Base-by-base conservation (phyloP, 2,113 vertebrate genomes). In the Pedionomus torquatus region DNA sequence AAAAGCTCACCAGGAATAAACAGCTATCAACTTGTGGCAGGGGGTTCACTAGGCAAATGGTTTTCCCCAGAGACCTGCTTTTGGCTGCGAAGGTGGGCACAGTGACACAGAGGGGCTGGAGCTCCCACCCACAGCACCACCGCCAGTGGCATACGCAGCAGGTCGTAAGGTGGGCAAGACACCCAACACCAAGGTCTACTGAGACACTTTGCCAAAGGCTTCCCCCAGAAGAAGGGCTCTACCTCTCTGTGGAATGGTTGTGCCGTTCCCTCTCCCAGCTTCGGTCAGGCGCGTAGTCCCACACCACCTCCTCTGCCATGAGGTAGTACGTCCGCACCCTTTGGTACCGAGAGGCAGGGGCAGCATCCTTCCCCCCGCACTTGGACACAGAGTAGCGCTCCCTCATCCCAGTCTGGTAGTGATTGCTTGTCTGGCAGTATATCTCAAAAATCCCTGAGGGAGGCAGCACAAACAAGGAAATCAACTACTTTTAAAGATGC, bases 351-450 rank as follows among this genome's bases (percentile, higher is more conserved):
- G 0, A 84, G 17, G 28, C 90, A 58, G 93, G 61, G 48, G 60
- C 72, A 8, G 69, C 4, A 26, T 57, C 69, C 14, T 3, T 74
- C 48, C 31, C 57, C 10, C 94, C 92, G 75, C 98, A 98, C 49
- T 77, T 77, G 35, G 96, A 97, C 31, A 98, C 98, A 0, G 64
- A 94, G 78, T 98, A 98, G 28, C 12, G 65, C 10, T 96, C 97
- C 83, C 60, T 98, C 98, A 98, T 98, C 37, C 98, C 98, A 82
- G 97, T 92, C 91, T 98, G 96, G 86, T 95, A 97, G 57, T 98
- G 98, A 66, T 85, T 98, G 81, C 96, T 97, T 1, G 93, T 98
- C 83, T 98, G 97, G 80, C 98, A 98, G 84, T 98, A 98, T 70
- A 98, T 96, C 72, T 98, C 98, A 95, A 98, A 98, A 65, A 20